These are phyloP conservation scores for Lydus trimaculatus DNA, from an alignment of 2,888 invertebrate species.

Conservation along the genomic window DNA sequence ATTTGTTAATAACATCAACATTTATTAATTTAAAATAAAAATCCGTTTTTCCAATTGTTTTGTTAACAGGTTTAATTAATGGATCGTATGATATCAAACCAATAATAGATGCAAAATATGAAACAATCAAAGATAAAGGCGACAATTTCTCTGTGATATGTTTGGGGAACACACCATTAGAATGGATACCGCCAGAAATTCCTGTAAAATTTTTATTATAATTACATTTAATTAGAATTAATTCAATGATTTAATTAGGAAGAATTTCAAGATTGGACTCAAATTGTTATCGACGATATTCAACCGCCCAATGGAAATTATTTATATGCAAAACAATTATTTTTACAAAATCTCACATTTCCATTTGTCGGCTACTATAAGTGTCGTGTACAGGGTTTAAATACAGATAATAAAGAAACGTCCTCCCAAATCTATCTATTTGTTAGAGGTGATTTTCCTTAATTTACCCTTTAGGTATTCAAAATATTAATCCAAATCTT, in stretches of 20 bases:
- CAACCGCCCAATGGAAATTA: constrained; percentile 33
- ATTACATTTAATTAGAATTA: neutral
- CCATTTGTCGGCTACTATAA: constrained; percentile 57
- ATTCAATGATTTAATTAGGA: constrained; percentile 22
- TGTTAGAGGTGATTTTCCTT: constrained; percentile 62
- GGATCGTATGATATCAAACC: constrained; percentile 7
- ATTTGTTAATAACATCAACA: neutral
- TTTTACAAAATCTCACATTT: constrained; percentile 52
- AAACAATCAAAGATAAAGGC: constrained; percentile 29
- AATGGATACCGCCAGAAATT: constrained; percentile 53
- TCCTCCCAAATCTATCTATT: constrained; percentile 64
- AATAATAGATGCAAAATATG: constrained; percentile 18
- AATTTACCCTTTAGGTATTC: neutral
- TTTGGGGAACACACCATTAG: constrained; percentile 58
- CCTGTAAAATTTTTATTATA: constrained; percentile 21
- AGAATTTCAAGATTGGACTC: constrained; percentile 25
- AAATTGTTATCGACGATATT: constrained; percentile 41
- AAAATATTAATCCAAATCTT: neutral
- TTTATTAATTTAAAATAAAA: neutral
- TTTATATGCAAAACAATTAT: constrained; percentile 61
- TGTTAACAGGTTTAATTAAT: constrained; percentile 5
- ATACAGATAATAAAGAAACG: constrained; percentile 50
- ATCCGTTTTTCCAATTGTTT: too few relatives aligned
- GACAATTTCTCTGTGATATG: constrained; percentile 60
- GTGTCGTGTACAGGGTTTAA: constrained; percentile 55